phyloP scores from a whole-genome alignment of 2,113 vertebrate genomes.

The Vanacampus margaritifer region DNA sequence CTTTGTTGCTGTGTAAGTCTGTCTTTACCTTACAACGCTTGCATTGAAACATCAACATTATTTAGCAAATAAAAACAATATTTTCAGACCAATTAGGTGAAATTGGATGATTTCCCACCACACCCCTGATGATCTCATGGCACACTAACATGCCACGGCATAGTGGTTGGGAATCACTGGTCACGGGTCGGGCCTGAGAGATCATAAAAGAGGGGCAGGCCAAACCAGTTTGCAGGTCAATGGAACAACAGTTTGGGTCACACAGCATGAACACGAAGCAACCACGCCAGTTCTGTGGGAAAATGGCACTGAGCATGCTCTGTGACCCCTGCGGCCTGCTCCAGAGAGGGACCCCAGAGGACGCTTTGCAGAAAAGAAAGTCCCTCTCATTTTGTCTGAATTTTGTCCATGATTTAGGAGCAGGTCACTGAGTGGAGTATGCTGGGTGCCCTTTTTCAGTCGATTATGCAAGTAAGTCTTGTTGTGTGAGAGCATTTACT shows the following conservation, averaged over 20 bases:
- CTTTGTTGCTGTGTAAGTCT: too few relatives aligned
- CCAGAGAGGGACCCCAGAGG: constrained; percentile 41
- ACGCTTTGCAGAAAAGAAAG: constrained; percentile 28
- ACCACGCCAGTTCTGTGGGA: constrained; percentile 66
- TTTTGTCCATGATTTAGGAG: neutral
- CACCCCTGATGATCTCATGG: neutral
- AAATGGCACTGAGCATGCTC: constrained; percentile 62
- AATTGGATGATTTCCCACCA: neutral
- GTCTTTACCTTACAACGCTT: too few relatives aligned
- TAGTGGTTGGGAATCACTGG: neutral
- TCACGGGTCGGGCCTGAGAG: neutral
- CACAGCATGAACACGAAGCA: constrained; percentile 50
- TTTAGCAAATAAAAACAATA: neutral
- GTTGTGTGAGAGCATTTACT: neutral
- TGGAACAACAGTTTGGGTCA: constrained; percentile 48
- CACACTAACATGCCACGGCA: neutral
- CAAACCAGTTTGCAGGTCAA: constrained; percentile 14
- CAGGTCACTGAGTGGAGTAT: neutral
- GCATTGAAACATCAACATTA: too few relatives aligned
- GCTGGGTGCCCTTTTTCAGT: neutral
- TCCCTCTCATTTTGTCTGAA: constrained; percentile 20
- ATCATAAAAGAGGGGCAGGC: constrained; percentile 7
- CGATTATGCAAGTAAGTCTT: neutral
- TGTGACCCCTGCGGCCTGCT: constrained; percentile 61
- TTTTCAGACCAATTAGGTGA: neutral